phyloP scores from a whole-genome alignment of 1,140 invertebrate genomes.

The Nomia melanderi region DNA sequence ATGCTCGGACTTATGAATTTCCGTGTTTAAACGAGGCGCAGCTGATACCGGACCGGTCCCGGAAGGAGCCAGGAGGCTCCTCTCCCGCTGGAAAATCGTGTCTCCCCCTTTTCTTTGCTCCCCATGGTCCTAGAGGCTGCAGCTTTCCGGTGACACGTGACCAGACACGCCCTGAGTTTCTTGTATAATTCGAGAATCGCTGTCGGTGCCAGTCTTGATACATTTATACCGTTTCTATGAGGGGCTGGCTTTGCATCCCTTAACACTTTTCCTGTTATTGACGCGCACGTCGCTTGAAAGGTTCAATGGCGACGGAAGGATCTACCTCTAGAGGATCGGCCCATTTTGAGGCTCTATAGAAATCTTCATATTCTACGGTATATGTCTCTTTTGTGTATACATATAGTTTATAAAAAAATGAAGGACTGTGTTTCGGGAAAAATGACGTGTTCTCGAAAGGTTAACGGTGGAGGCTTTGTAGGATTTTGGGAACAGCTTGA shows the following conservation, averaged over 20 bases:
- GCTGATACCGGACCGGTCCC: constrained; percentile 58
- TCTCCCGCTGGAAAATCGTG: constrained; percentile 51
- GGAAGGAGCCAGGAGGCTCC: constrained; percentile 32
- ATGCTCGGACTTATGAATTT: constrained; percentile 68
- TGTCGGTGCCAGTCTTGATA: constrained; percentile 29
- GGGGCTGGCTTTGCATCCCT: too few species aligned
- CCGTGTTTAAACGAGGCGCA: constrained; percentile 70
- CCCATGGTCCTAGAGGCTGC: constrained; percentile 39
- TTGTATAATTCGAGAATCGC: constrained; percentile 40
- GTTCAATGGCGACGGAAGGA: too few species aligned
- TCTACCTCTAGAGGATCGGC: too few species aligned
- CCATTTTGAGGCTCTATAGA: too few species aligned
- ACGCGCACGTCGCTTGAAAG: too few species aligned
- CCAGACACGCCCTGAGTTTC: constrained; percentile 54
- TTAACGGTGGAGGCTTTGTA: constrained; percentile 1
- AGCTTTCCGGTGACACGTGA: constrained; percentile 62
- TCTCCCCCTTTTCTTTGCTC: constrained; percentile 10
- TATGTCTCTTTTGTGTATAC: too few species aligned
- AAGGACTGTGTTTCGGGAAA: background rate
- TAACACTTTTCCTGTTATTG: too few species aligned
- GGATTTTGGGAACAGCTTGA: constrained; percentile 10
- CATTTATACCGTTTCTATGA: constrained; percentile 8
- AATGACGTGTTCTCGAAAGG: background rate
- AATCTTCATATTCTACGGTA: too few species aligned
- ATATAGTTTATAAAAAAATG: too few species aligned